Conservation (phyloP, 2,888 invertebrate genomes). For the Argyra leucocephala region DNA sequence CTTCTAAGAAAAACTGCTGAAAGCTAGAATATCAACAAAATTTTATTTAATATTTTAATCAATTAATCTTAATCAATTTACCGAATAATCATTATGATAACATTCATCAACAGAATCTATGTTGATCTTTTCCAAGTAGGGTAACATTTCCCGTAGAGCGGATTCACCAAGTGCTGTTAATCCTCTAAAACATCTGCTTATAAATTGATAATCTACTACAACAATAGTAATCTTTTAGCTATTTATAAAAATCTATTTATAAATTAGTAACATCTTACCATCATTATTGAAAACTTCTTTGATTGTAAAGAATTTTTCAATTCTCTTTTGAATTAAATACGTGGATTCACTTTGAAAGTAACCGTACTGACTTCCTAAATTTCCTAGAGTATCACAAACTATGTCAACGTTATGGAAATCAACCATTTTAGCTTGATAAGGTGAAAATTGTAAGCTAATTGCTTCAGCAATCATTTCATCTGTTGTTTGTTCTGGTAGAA, state of each 20-base stretch:
- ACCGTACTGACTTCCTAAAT: conserved; percentile 34
- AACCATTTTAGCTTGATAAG: conserved; percentile 35
- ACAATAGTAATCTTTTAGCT: too few relatives aligned
- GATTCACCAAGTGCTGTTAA: conserved; percentile 38
- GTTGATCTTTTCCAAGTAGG: conserved; percentile 36
- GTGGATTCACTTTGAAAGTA: conserved; percentile 39
- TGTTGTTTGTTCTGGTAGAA: not conserved
- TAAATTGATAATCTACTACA: conserved; percentile 39
- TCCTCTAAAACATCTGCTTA: conserved; percentile 36
- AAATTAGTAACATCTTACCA: conserved; percentile 25
- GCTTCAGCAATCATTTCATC: not conserved
- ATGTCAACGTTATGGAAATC: conserved; percentile 31
- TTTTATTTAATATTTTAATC: conserved; percentile 7
- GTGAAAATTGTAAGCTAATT: conserved; percentile 25
- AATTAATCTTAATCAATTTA: conserved; percentile 19
- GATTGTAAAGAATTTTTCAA: conserved; percentile 35
- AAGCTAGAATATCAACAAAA: conserved; percentile 25
- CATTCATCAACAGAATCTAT: conserved; percentile 31
- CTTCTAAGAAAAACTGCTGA: conserved; percentile 37
- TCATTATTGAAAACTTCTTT: conserved; percentile 30
- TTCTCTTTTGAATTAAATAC: conserved; percentile 32
- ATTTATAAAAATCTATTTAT: too few relatives aligned
- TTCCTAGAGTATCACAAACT: conserved; percentile 38
- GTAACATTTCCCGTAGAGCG: conserved; percentile 40
- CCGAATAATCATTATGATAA: conserved; percentile 34